Evolutionary conservation across 2,113 vertebrate genomes (phyloP).

Genomic region (Lonchura striata): DNA sequence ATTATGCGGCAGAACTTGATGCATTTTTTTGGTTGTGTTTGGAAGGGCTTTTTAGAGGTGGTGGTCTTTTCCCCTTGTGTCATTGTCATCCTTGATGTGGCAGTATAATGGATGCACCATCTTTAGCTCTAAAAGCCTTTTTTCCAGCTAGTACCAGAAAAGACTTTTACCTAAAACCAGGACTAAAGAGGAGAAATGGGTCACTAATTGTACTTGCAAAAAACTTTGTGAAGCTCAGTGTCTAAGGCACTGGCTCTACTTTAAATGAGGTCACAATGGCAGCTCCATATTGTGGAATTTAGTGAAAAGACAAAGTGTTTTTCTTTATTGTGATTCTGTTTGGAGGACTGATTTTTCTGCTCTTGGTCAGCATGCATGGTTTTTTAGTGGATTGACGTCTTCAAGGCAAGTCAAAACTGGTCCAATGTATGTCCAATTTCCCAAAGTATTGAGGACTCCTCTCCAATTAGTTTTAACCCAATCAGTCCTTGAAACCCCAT

Average conservation of each 20-base stretch:
- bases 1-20: neutral
- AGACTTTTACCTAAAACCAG: neutral
- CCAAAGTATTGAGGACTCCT: neutral
- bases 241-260: neutral
- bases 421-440: neutral
- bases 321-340: neutral
- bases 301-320: neutral
- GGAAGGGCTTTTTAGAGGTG: neutral
- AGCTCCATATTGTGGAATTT: neutral
- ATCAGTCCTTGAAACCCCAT: neutral
- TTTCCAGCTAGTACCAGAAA: neutral
- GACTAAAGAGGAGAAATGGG: neutral
- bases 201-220: neutral
- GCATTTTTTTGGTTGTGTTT: neutral
- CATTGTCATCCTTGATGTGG: neutral
- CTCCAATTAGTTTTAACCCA: neutral
- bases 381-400: neutral
- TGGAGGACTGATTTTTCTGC: neutral
- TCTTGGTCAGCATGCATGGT: neutral
- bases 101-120: neutral
- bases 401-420: neutral
- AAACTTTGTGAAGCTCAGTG: neutral
- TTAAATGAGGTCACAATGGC: neutral
- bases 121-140: neutral
- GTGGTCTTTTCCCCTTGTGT: accelerated